These are phyloP conservation scores for Chloroclysta siterata DNA, from an alignment of 2,888 invertebrate species.

Conservation along the genomic window DNA sequence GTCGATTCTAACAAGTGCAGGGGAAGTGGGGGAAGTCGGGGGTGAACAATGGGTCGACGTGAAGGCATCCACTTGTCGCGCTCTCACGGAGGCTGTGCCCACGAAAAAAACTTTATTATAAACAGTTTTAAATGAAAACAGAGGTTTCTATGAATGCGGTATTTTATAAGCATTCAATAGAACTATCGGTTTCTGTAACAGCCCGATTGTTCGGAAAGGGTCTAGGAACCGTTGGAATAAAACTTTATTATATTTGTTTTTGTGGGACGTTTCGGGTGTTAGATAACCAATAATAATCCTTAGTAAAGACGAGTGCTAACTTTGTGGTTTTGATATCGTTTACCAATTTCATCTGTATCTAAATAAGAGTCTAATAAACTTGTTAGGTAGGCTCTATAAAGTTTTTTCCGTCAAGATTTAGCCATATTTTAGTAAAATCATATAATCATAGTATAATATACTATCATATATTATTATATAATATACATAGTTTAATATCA, in stretches of 20 bases:
- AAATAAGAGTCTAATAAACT: no score
- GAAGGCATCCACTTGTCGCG: conserved; percentile 83
- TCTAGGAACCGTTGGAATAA: neutral
- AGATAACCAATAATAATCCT: neutral
- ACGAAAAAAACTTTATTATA: conserved; percentile 47
- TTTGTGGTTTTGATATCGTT: no score
- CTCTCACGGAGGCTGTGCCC: conserved; percentile 69
- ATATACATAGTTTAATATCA: no score
- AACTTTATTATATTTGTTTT: neutral
- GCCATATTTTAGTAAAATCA: no score
- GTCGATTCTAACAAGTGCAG: conserved; percentile 23
- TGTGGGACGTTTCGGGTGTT: neutral
- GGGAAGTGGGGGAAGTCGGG: conserved; percentile 27
- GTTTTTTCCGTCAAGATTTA: no score
- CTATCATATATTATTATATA: no score
- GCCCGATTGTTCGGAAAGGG: neutral
- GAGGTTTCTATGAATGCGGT: conserved; percentile 24
- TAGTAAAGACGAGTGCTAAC: neutral
- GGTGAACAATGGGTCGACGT: conserved; percentile 78
- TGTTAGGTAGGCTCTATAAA: no score
- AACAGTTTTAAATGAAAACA: conserved; percentile 22
- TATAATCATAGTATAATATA: no score
- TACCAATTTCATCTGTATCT: no score
- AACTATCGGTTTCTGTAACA: conserved; percentile 18
- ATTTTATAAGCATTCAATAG: conserved; percentile 26